Evolutionary conservation across 2,888 invertebrate genomes (phyloP).

Genomic region (Leuctra nigra): DNA sequence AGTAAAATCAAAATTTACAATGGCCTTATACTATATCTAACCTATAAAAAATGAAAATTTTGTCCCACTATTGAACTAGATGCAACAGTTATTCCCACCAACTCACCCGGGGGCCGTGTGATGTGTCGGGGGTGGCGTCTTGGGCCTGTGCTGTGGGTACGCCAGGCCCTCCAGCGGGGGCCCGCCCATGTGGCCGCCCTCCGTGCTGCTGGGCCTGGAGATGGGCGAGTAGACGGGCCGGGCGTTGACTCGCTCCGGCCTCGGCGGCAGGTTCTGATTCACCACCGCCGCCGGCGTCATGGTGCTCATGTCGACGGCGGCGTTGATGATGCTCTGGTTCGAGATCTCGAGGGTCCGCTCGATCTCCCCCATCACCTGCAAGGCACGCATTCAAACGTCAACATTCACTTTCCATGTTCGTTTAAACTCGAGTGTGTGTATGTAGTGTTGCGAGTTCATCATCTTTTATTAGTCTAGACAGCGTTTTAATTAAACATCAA

Average conservation of each 20-base stretch:
- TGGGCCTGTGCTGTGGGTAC: constrained; percentile 31
- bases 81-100: too few species aligned
- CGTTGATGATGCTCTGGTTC: constrained; percentile 82
- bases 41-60: too few species aligned
- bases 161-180: constrained; percentile 31
- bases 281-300: constrained; percentile 47
- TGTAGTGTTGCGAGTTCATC: too few species aligned
- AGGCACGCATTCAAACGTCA: too few species aligned
- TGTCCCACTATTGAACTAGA: too few species aligned
- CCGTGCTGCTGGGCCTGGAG: constrained; percentile 40
- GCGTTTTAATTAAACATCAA: too few species aligned
- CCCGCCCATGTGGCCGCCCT: constrained; percentile 31
- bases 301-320: constrained; percentile 81
- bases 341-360: constrained; percentile 83
- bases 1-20: too few species aligned
- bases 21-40: too few species aligned
- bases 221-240: constrained; percentile 43
- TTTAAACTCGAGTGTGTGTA: neutral
- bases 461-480: too few species aligned
- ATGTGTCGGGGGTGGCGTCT: constrained; percentile 29
- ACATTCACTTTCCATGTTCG: neutral
- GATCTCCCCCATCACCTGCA: constrained; percentile 57
- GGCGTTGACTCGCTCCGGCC: constrained; percentile 52
- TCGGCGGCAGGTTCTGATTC: constrained; percentile 49
- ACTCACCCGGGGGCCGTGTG: constrained; percentile 33